Conservation (phyloP, 2,888 invertebrate genomes). For the Drosophila bunnanda region DNA sequence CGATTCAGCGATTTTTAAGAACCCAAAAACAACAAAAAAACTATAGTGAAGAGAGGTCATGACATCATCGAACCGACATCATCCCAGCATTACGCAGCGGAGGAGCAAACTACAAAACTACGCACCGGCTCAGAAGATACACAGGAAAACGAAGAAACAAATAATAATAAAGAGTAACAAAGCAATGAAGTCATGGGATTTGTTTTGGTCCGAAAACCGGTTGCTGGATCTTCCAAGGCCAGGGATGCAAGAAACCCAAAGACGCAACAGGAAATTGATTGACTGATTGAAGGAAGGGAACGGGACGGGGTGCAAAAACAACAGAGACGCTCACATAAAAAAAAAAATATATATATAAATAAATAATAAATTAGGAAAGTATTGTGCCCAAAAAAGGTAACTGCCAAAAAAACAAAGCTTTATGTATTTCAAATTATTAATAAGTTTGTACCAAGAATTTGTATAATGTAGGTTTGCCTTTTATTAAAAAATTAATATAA, state of each 20-base stretch:
- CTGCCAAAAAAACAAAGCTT: too few relatives aligned
- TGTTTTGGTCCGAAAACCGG: slow-evolving; percentile 36
- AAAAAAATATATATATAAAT: not conserved
- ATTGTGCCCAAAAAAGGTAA: slow-evolving; percentile 4
- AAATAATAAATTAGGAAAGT: slow-evolving; percentile 6
- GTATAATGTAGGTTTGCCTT: not conserved
- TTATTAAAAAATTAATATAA: too few relatives aligned
- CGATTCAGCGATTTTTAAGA: not conserved
- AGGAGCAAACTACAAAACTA: slow-evolving; percentile 10
- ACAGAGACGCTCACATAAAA: slow-evolving; percentile 14
- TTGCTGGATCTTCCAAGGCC: slow-evolving; percentile 12
- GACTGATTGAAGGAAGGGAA: not conserved
- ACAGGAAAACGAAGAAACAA: not conserved
- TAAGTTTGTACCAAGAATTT: not conserved
- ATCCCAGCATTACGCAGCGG: not conserved
- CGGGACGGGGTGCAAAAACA: not conserved
- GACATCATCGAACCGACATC: slow-evolving; percentile 13
- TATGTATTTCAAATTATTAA: too few relatives aligned
- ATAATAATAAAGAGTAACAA: slow-evolving; percentile 6
- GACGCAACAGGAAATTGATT: slow-evolving; percentile 29
- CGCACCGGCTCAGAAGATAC: slow-evolving; percentile 7
- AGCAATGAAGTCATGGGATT: slow-evolving; percentile 36
- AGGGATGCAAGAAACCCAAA: slow-evolving; percentile 11
- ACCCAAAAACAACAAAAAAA: not conserved
- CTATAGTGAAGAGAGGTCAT: not conserved